Base-by-base conservation (phyloP, 2,113 vertebrate genomes). In the Gobiocypris rarus region DNA sequence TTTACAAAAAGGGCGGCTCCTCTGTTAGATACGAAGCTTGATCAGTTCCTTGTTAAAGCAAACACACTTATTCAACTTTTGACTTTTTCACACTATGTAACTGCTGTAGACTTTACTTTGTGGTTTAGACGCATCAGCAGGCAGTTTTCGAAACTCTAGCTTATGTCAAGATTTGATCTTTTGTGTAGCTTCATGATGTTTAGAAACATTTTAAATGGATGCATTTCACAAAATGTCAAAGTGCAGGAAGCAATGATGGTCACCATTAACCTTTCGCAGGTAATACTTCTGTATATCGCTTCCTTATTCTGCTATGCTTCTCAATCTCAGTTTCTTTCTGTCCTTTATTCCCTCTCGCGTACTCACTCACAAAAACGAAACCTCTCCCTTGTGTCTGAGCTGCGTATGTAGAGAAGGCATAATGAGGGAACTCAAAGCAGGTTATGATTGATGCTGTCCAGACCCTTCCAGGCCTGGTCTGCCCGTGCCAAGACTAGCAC, bases 401-500 rank as follows among this genome's bases (percentile, higher is more conserved):
- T 67, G 76, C 43, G 38, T 58, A 58, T 83, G 71, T n/a, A 50
- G 50, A 22, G 26, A 43, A 85, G 69, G 75, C 14, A 56, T 78
- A 67, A 85, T 88, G 67, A 83, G 81, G 74, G 38, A 85, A 76
- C 76, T 88, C 84, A 85, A 88, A 85, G 75, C 75, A 48, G 81
- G n/a, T 88, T 85, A 85, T 83, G 86, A 88, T 88, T 85, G 84
- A 88, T 83, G 81, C 84, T 88, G 84, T 88, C 86, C 86, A 88
- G 84, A 85, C 76, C 63, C 56, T 59, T 69, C 61, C n/a, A 31
- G 73, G 58, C 63, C 76, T 13, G 73, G 26, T 79, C 56, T 31
- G 34, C 59, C 75, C 41, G 86, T 56, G 86, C 86, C 86, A 88
- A 85, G 28, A 85, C 85, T 78, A 76, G 86, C 84, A 80, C 50